A percentile compares a stretch with the other conserved stretches of the same genome.
These are phyloP conservation scores for Megalurothrips usitatus DNA, from an alignment of 2,888 invertebrate species.

Conservation along the genomic window DNA sequence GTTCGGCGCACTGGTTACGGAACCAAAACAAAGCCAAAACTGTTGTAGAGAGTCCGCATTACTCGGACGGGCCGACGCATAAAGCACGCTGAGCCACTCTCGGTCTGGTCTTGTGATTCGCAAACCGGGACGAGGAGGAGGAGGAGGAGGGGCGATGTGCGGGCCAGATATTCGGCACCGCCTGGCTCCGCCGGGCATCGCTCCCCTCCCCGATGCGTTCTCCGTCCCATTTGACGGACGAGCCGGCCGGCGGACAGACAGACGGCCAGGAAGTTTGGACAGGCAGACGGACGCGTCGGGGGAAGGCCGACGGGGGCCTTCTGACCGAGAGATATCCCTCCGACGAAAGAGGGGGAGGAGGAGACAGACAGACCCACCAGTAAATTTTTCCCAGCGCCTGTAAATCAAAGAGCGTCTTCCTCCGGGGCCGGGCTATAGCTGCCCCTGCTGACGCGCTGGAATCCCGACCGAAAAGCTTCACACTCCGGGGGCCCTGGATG, in stretches of 20 bases:
- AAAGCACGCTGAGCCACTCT: not conserved
- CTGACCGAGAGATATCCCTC: conserved; percentile 24
- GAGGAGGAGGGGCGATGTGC: not conserved
- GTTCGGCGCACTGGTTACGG: conserved; percentile 21
- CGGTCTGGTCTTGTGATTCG: not conserved
- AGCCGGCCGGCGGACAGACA: not conserved
- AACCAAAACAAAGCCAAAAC: conserved; percentile 26
- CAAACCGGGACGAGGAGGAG: not conserved
- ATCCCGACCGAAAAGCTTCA: not conserved
- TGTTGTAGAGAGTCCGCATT: conserved; percentile 22
- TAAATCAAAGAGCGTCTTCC: conserved; percentile 23
- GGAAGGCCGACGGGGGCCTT: not conserved
- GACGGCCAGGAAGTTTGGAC: conserved; percentile 21
- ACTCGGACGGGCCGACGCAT: not conserved
- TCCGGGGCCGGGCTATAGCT: not conserved
- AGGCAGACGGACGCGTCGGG: not conserved
- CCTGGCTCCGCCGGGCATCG: not conserved
- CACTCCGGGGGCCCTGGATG: too few relatives aligned
- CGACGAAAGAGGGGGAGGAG: not conserved
- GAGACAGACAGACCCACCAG: not conserved
- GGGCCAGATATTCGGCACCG: not conserved
- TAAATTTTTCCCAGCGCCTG: conserved; percentile 3
- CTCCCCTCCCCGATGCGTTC: not conserved
- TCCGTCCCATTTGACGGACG: not conserved
- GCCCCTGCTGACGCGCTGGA: not conserved